A percentile compares a stretch with the other conserved stretches of the same genome.
Evolutionary conservation across 2,113 vertebrate species (phyloP).

Genomic region (Oncorhynchus tshawytscha): DNA sequence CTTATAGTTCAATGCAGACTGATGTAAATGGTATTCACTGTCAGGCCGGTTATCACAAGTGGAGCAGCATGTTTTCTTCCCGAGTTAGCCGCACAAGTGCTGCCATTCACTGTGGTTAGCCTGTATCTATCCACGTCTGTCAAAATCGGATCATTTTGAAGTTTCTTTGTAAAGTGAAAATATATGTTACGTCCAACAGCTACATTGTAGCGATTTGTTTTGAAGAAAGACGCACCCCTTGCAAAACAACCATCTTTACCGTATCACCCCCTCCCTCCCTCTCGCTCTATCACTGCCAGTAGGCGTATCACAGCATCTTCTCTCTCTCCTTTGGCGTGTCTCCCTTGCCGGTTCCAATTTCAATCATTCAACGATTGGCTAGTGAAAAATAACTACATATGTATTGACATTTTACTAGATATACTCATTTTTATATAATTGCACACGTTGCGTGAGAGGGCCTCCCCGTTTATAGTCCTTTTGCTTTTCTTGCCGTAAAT

Average conservation of each 20-base stretch:
- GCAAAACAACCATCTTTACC: slow-evolving; percentile 64
- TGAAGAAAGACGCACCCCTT: slow-evolving; percentile 42
- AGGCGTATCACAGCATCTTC: slow-evolving; percentile 74
- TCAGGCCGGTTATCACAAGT: slow-evolving; percentile 65
- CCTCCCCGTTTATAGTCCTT: slow-evolving; percentile 48
- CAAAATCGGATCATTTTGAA: slow-evolving; percentile 59
- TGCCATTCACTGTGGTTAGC: slow-evolving; percentile 63
- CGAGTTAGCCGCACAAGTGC: slow-evolving; percentile 46
- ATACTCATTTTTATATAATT: slow-evolving; percentile 8
- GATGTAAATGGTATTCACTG: background rate
- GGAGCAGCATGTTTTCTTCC: slow-evolving; percentile 62
- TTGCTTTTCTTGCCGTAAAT: slow-evolving; percentile 72
- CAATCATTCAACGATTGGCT: slow-evolving; percentile 28
- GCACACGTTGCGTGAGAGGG: slow-evolving; percentile 42
- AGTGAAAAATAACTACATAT: slow-evolving; percentile 30
- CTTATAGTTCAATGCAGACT: background rate
- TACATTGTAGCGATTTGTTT: slow-evolving; percentile 49
- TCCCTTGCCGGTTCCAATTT: slow-evolving; percentile 25
- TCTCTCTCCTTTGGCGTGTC: slow-evolving; percentile 65
- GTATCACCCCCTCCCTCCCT: slow-evolving; percentile 48
- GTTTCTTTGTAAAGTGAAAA: slow-evolving; percentile 55
- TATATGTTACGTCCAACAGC: slow-evolving; percentile 42
- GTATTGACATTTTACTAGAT: slow-evolving; percentile 2
- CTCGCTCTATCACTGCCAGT: slow-evolving; percentile 55
- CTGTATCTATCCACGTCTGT: slow-evolving; percentile 49